phyloP scores from a whole-genome alignment of 2,888 invertebrate genomes.

The Lasioglossum zephyrum region DNA sequence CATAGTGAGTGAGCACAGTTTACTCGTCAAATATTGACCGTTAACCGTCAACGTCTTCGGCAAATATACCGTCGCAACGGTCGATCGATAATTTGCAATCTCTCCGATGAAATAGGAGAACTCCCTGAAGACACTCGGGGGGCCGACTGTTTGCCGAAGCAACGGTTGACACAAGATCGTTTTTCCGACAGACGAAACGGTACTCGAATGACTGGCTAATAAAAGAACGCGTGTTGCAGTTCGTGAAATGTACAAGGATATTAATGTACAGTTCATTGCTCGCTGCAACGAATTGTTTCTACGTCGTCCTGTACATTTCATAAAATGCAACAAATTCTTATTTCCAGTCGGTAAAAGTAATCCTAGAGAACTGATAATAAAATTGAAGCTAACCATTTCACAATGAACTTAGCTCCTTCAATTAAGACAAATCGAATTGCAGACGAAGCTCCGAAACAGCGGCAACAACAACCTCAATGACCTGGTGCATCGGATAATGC shows the following conservation, averaged over 20 bases:
- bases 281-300: no score
- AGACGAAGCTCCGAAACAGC: conserved; percentile 65
- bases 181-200: background rate
- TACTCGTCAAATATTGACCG: conserved; percentile 1
- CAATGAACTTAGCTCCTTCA: background rate
- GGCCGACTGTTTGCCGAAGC: background rate
- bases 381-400: background rate
- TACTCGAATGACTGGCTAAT: background rate
- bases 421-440: conserved; percentile 6
- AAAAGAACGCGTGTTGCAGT: background rate
- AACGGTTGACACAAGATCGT: background rate
- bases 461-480: conserved; percentile 64
- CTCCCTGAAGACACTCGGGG: background rate
- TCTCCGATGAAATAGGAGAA: background rate
- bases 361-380: background rate
- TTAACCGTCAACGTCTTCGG: background rate
- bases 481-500: conserved; percentile 45
- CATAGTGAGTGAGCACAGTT: conserved; percentile 72
- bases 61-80: background rate
- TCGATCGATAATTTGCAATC: background rate
- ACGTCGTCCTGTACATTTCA: no score
- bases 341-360: background rate
- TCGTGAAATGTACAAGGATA: background rate
- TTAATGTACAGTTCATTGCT: background rate
- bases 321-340: background rate